Base-by-base conservation (phyloP, 1,140 invertebrate genomes). In the Megalonaias nervosa region DNA sequence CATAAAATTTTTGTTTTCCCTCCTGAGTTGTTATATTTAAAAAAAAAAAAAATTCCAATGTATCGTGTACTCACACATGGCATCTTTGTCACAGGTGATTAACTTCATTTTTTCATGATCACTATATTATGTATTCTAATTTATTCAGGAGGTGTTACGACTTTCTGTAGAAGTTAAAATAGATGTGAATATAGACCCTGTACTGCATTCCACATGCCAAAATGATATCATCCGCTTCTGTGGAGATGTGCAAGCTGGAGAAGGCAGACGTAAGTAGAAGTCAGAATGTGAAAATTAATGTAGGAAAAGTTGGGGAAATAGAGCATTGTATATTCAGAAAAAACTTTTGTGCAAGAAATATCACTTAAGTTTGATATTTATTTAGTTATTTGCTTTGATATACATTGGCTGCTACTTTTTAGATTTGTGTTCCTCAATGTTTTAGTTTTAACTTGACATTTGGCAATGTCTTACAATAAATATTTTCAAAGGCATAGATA, bases 171-270 rank as follows among this genome's bases (percentile, higher is more conserved):
- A 93, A 89, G 89, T 90, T 64, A 79, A 92, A 74, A 90, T 92
- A 21, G 93, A 94, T 85, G 91, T 94, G 67, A 92, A 94, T 79
- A 89, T 93, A 16, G 93, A 94, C 86, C 93, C 93, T 19, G 59
- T 91, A 38, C 88, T 94, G 9, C 89, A 92, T 77, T 85, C 90
- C 67, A 91, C 91, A 1, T 94, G 93, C 85, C 85, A 88, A 58
- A 81, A 88, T 21, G 93, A 94, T 84, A 91, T 99, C 16, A 92
- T 94, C n/a, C 95, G 95, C 85, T 95, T 94, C 87, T 99, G 98
- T 89, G 93, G 93, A 81, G 93, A 95, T 86, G 91, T 98, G 21
- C 92, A 94, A 64, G 94, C 95, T 88, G 97, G 97, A 71, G 95
- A 95, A 87, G 96, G 97, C 75, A 86, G 91, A 88, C 90, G 92